Evolutionary conservation across 2,797 vertebrate species (phyloP).

Genomic region (Sardinella longiceps): DNA sequence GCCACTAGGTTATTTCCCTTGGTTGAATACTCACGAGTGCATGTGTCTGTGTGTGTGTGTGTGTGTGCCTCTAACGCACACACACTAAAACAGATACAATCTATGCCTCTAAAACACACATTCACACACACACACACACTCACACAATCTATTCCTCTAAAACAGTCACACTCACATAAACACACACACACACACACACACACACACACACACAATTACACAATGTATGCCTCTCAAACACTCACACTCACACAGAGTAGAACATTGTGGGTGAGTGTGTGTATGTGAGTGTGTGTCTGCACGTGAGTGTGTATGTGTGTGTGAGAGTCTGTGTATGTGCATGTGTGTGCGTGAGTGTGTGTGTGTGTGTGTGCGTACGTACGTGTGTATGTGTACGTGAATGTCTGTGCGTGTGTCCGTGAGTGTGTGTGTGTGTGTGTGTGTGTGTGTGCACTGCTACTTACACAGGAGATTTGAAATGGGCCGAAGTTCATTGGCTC

Average conservation of each 20-base stretch:
- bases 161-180: not conserved
- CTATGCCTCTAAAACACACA: too few relatives aligned
- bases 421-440: not conserved
- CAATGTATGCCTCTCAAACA: not conserved
- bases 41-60: too few relatives aligned
- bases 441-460: conserved; percentile 59
- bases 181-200: not conserved
- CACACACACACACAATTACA: not conserved
- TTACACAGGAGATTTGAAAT: conserved; percentile 95
- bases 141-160: too few relatives aligned
- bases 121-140: too few relatives aligned
- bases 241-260: not conserved
- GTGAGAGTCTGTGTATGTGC: not conserved
- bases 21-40: too few relatives aligned
- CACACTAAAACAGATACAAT: too few relatives aligned
- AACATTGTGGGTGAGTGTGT: too few relatives aligned
- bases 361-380: not conserved
- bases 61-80: too few relatives aligned
- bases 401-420: not conserved
- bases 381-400: not conserved
- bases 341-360: not conserved
- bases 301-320: not conserved
- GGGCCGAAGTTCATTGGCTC: conserved; percentile 87
- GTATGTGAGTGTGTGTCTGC: not conserved
- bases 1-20: too few relatives aligned